Percentiles rank a stretch among this genome's conserved stretches.
phyloP scores from a whole-genome alignment of 2,113 vertebrate genomes.

The Paramormyrops kingsleyae region DNA sequence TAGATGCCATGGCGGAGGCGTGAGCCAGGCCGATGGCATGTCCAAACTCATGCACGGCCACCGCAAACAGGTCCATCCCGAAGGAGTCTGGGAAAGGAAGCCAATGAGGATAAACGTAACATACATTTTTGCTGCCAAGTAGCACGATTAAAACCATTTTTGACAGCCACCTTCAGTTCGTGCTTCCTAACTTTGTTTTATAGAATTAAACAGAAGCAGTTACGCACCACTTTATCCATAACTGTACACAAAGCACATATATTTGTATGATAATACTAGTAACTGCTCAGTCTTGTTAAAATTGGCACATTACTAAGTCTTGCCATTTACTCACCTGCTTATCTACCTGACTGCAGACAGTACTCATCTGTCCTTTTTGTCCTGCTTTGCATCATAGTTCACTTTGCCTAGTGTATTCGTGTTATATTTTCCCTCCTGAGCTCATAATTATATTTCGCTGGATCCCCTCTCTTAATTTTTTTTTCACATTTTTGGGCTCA shows the following conservation, averaged over 20 bases:
- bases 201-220: background rate
- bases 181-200: background rate
- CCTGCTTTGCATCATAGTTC: background rate
- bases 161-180: background rate
- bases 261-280: background rate
- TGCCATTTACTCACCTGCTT: background rate
- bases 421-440: background rate
- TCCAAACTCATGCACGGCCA: conserved; percentile 93
- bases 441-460: background rate
- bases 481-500: background rate
- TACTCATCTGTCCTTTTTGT: background rate
- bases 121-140: background rate
- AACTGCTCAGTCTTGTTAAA: too few species aligned
- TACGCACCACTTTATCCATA: background rate
- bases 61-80: conserved; percentile 88
- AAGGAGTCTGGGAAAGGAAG: conserved; percentile 61
- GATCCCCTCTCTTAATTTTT: background rate
- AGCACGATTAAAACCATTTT: background rate
- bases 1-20: conserved; percentile 77
- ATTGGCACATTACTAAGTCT: background rate
- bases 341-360: background rate
- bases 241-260: background rate
- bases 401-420: background rate
- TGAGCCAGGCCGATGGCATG: conserved; percentile 91
- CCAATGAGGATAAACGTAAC: background rate